Percentiles rank a stretch among this genome's conserved stretches.
Evolutionary conservation across 1,140 invertebrate genomes (phyloP).

Genomic region (Melitaea cinxia): DNA sequence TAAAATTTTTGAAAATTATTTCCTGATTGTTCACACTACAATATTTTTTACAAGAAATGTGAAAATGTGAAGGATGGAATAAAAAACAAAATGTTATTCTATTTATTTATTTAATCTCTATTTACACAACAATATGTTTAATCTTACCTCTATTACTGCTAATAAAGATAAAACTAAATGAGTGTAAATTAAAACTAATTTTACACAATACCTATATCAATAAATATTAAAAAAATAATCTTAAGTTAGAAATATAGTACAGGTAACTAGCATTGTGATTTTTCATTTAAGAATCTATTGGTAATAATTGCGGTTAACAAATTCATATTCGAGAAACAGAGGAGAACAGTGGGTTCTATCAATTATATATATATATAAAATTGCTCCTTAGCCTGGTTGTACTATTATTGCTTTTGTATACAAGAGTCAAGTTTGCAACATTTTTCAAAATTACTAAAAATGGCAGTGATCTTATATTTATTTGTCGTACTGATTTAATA

Average conservation of each 20-base stretch:
- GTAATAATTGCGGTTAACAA: background rate
- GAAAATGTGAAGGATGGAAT: background rate
- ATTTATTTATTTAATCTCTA: constrained; percentile 2
- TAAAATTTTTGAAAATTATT: background rate
- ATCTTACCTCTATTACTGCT: background rate
- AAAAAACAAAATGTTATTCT: constrained; percentile 1
- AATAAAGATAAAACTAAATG: background rate
- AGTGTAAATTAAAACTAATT: background rate
- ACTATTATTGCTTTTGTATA: background rate
- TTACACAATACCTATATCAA: background rate
- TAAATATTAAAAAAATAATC: constrained; percentile 9
- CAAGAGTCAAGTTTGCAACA: background rate
- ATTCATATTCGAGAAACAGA: too few relatives aligned
- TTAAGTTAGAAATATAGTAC: constrained; percentile 1
- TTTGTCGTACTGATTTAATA: too few relatives aligned
- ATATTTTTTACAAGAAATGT: too few relatives aligned
- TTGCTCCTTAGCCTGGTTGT: background rate
- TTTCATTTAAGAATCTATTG: background rate
- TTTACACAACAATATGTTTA: constrained; percentile 7
- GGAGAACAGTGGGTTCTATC: background rate
- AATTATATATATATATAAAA: background rate
- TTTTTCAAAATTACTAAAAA: background rate
- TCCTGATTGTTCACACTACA: constrained; percentile 8
- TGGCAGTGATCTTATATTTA: background rate
- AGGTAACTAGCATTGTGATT: constrained; percentile 2